Evolutionary conservation across 1,140 invertebrate species (phyloP).

Genomic region (Apis florea): DNA sequence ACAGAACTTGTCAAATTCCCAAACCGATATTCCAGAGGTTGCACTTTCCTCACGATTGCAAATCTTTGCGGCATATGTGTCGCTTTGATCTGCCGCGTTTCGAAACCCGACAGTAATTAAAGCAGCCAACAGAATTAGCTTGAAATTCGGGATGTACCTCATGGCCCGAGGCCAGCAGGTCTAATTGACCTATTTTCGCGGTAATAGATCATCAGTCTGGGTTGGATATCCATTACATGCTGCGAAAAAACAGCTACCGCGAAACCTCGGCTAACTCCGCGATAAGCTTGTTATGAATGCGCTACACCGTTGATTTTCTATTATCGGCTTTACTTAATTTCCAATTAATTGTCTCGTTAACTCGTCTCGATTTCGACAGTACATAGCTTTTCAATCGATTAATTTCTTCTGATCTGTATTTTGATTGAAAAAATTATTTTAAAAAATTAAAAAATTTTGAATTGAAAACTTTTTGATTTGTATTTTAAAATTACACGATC

Average conservation of each 20-base stretch:
- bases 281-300: constrained; percentile 45
- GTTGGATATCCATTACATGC: constrained; percentile 57
- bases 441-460: not conserved
- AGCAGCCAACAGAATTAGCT: constrained; percentile 63
- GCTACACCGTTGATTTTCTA: constrained; percentile 34
- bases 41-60: constrained; percentile 32
- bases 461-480: not conserved
- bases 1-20: not conserved
- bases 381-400: not conserved
- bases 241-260: constrained; percentile 48
- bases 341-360: constrained; percentile 40
- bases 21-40: not conserved
- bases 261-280: constrained; percentile 40
- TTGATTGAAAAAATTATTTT: not conserved
- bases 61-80: constrained; percentile 46
- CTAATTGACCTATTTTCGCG: constrained; percentile 67
- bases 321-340: constrained; percentile 48
- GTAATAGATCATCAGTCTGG: constrained; percentile 63
- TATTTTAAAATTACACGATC: no score
- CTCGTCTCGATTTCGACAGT: not conserved
- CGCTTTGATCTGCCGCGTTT: constrained; percentile 56
- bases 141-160: constrained; percentile 60
- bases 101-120: constrained; percentile 53
- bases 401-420: not conserved
- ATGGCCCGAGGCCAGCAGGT: constrained; percentile 51